phyloP scores from a whole-genome alignment of 2,888 invertebrate species.

The Lomographa bimaculata region DNA sequence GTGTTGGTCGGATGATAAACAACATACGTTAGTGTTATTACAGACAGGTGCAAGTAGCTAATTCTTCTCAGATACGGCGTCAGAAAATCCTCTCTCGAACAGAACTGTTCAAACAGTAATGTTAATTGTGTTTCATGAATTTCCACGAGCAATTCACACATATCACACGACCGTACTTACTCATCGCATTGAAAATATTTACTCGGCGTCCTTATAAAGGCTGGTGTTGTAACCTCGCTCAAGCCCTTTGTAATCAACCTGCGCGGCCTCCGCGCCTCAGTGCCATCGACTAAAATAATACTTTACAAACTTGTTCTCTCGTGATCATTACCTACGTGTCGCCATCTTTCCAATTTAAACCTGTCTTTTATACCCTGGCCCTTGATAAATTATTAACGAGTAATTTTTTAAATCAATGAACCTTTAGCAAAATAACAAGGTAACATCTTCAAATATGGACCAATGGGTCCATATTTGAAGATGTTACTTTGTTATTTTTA shows the following conservation, averaged over 20 bases:
- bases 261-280: constrained; percentile 62
- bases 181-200: constrained; percentile 35
- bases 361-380: constrained; percentile 24
- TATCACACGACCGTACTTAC: constrained; percentile 20
- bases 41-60: too few species aligned
- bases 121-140: constrained; percentile 13
- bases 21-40: too few species aligned
- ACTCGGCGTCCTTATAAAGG: constrained; percentile 43
- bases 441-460: too few species aligned
- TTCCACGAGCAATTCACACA: constrained; percentile 21
- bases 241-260: constrained; percentile 76
- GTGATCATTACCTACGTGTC: constrained; percentile 34
- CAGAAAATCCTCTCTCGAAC: constrained; percentile 6
- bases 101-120: constrained; percentile 7
- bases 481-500: too few species aligned
- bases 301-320: constrained; percentile 52
- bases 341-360: constrained; percentile 34
- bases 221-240: constrained; percentile 61
- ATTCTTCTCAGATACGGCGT: not conserved
- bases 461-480: too few species aligned
- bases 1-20: too few species aligned
- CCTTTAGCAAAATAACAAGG: too few species aligned
- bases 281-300: constrained; percentile 63
- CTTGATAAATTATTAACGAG: constrained; percentile 24
- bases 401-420: constrained; percentile 24